Base-by-base conservation (phyloP, 2,113 vertebrate genomes). In the Zingel zingel region DNA sequence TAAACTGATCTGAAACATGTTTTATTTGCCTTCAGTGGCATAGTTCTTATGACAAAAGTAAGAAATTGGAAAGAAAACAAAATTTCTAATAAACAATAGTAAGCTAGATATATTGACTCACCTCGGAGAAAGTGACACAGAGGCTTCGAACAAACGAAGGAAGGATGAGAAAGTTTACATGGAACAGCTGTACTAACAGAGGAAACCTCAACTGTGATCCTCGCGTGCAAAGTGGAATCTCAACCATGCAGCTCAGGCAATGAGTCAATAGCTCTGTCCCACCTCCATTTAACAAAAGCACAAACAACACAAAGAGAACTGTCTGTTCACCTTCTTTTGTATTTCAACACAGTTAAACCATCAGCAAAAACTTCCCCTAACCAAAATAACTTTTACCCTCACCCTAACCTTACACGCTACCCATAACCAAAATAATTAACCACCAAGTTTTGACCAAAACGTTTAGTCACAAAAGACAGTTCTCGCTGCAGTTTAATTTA, bases 141-240 rank as follows among this genome's bases (percentile, higher is more conserved):
- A 69, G 61, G 61, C 84, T 61, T 14, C 14, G 1, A n/a, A 16
- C 53, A 64, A 69, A 59, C 7, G 2, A 16, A 85, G 85, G 76
- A 83, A 77, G 82, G 82, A 87, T 65, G 66, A 74, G 14, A 54
- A 11, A 47, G 82, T 81, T 50, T 25, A 50, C 43, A 23, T 21
- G 0, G 13, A 43, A 30, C 12, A 6, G 58, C 33, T 18, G 25
- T 77, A 45, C 68, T 16, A 43, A 43, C 36, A 64, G 81, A 87
- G 86, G 86, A 83, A 90, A 64, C 25, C 36, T 83, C 66, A 79
- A 72, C 83, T 75, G 75, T 88, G 86, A 82, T 82, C 84, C 57
- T 48, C 1, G 59, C 27, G 43, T 76, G 67, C 59, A 48, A 63
- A 83, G 21, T 27, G 59, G 15, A 66, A 54, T 39, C 43, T 83